Base-by-base conservation (phyloP, 1,140 invertebrate species). In the Hydropsyche tenuis region DNA sequence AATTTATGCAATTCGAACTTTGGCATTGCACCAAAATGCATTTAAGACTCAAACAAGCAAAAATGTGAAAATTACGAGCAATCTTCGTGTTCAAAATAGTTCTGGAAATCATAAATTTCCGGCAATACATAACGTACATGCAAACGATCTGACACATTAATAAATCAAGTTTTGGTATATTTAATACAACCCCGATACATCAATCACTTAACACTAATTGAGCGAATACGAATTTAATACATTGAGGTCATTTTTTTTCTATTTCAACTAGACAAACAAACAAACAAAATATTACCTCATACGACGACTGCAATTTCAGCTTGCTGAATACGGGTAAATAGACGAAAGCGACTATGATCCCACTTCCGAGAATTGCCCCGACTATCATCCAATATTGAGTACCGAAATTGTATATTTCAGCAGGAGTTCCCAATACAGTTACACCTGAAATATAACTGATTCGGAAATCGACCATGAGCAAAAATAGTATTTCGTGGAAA, bases 331-430 rank as follows among this genome's bases (percentile, higher is more conserved):
- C 90, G 1, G 95, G 95, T 37, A 96, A 84, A 80, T 95, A 96
- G 6, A 94, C 86, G 9, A 87, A 85, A 0, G 88, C 86, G 1
- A 93, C 89, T 18, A 91, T 85, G 2, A 90, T 80, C 27, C 94
- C 87, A 73, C 91, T 88, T 9, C 92, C 86, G 11, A 87, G 79
- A 51, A 91, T 87, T 0, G 90, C 87, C 42, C 94, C 83, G 12
- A 90, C 86, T 22, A 93, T 91, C 75, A 93, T 82, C 88, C 90
- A 92, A 81, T 94, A 94, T 79, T 94, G 90, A 0, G 91, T 92
- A 1, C 94, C 94, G 81, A 89, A 94, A 82, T 91, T 91, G 81
- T 96, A 96, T 75, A 95, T 92, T 84, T 96, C 94, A 0, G 93
- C 89, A 3, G 94, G 94, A 9, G 92, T 94, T 12, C 94, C 95